Conservation (phyloP, 2,113 vertebrate species). For the Cavia aperea region DNA sequence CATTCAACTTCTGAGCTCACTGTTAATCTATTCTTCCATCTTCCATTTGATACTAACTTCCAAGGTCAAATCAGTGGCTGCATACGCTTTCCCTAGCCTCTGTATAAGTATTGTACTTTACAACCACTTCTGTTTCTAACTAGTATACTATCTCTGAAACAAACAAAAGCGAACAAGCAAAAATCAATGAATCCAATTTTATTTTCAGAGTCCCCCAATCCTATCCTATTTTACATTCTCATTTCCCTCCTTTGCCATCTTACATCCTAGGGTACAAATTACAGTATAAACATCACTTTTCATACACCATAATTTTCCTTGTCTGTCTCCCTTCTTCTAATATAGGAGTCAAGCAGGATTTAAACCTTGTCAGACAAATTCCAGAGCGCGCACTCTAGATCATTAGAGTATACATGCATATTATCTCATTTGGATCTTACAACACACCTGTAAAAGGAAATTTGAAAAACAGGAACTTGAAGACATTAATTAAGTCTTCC, state of each 20-base stretch:
- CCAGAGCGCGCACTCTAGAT: constrained; percentile 46
- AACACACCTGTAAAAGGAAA: constrained; percentile 56
- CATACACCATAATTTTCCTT: constrained; percentile 1
- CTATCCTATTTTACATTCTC: background rate
- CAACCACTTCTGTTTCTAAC: background rate
- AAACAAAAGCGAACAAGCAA: background rate
- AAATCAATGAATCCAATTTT: background rate
- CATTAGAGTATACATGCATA: constrained; percentile 44
- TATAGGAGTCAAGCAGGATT: constrained; percentile 30
- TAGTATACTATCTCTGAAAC: background rate
- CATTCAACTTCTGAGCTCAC: background rate
- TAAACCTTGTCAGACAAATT: constrained; percentile 53
- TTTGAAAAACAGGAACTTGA: constrained; percentile 42
- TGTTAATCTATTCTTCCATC: background rate
- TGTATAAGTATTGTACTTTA: background rate
- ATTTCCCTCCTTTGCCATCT: background rate
- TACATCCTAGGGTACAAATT: background rate
- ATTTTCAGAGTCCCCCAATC: background rate
- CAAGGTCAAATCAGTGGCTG: background rate
- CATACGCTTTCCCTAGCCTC: background rate
- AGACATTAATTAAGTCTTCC: constrained; percentile 26
- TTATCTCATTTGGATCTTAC: constrained; percentile 57
- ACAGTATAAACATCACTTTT: constrained; percentile 13
- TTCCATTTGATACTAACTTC: background rate
- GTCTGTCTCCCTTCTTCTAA: constrained; percentile 16